Evolutionary conservation across 1,140 invertebrate genomes (phyloP).

Genomic region (Portunus trituberculatus): DNA sequence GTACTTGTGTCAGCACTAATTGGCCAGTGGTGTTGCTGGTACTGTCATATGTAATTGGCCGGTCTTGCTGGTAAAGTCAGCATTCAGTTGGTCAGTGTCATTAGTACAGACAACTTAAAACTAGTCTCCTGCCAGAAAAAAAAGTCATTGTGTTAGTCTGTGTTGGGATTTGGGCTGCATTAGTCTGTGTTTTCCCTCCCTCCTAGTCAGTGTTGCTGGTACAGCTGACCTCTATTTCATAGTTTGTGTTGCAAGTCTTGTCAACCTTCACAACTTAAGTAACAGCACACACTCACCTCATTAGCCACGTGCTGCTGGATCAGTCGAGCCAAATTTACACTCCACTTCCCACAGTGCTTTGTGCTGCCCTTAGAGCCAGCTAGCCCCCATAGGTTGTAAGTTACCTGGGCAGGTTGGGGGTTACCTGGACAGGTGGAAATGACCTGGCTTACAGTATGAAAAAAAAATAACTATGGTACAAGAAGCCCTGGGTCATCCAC

Average conservation of each 20-base stretch:
- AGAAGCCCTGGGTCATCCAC: not conserved
- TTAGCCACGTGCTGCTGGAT: conserved; percentile 57
- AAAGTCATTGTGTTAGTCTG: conserved; percentile 44
- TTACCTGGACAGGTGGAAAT: not conserved
- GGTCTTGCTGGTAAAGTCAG: conserved; percentile 9
- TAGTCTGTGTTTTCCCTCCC: conserved; percentile 26
- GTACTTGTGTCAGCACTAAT: not conserved
- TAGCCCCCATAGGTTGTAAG: not conserved
- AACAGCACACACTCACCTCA: not conserved
- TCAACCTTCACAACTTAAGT: conserved; percentile 39
- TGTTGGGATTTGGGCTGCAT: conserved; percentile 2
- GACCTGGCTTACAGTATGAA: not conserved
- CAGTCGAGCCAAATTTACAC: conserved; percentile 29
- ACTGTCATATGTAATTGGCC: conserved; percentile 11
- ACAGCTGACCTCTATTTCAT: conserved; percentile 28
- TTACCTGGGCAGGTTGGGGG: not conserved
- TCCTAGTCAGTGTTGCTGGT: conserved; percentile 35
- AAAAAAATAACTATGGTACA: not conserved
- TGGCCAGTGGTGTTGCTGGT: conserved; percentile 44
- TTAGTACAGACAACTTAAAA: conserved; percentile 28
- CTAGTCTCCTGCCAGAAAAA: conserved; percentile 34
- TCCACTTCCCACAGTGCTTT: not conserved
- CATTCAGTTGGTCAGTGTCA: conserved; percentile 25
- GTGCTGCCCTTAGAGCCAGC: not conserved
- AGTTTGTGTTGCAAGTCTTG: conserved; percentile 50